These are phyloP conservation scores for Morelia viridis DNA, from an alignment of 2,797 vertebrate species.

Conservation along the genomic window DNA sequence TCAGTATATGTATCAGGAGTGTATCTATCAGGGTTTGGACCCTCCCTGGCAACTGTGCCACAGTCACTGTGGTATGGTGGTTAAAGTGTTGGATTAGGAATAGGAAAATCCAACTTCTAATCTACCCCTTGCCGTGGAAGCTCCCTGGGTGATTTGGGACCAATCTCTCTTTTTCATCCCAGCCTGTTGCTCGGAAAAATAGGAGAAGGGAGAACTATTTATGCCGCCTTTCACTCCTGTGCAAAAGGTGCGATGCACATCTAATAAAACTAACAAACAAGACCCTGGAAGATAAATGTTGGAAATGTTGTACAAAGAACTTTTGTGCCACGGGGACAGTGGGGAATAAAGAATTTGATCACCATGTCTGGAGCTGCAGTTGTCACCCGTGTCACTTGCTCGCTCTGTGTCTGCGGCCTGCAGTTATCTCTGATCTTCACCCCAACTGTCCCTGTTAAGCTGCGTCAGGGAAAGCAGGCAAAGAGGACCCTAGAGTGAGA, in stretches of 20 bases:
- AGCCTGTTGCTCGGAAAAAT: not conserved
- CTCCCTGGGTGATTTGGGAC: not conserved
- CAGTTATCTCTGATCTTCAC: not conserved
- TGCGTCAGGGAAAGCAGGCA: not conserved
- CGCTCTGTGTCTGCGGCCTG: not conserved
- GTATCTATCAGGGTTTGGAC: not conserved
- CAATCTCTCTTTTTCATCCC: not conserved
- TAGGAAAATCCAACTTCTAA: not conserved
- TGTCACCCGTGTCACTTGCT: not conserved
- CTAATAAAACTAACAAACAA: not conserved
- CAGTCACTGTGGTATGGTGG: not conserved
- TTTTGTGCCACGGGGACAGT: not conserved
- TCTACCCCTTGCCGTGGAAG: not conserved
- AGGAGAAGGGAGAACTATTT: not conserved
- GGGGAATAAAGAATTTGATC: not conserved
- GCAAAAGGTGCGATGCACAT: not conserved
- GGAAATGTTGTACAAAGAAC: not conserved
- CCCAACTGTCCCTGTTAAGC: not conserved
- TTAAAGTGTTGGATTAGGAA: not conserved
- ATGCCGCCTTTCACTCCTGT: not conserved
- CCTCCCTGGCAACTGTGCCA: not conserved
- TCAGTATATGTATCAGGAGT: not conserved
- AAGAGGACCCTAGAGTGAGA: not conserved
- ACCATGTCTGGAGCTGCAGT: not conserved
- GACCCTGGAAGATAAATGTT: not conserved